Conservation (phyloP, 2,113 vertebrate genomes). For the Mustelus asterias region DNA sequence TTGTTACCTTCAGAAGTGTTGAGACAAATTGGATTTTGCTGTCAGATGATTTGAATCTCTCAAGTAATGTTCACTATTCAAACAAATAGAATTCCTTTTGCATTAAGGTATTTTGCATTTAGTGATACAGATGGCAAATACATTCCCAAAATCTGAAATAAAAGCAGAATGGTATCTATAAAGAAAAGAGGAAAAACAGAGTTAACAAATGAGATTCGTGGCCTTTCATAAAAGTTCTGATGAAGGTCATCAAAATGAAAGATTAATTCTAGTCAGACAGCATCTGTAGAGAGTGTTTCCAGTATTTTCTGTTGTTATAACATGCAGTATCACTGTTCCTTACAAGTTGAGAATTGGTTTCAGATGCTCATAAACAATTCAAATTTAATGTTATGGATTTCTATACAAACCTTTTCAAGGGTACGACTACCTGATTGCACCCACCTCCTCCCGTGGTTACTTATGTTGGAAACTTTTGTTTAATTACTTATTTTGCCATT, state of each 20-base stretch:
- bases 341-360: not conserved
- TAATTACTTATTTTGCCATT: not conserved
- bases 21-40: not conserved
- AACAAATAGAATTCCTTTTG: not conserved
- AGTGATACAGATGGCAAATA: not conserved
- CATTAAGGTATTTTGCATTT: not conserved
- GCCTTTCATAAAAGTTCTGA: not conserved
- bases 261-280: not conserved
- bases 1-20: not conserved
- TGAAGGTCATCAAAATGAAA: not conserved
- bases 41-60: not conserved
- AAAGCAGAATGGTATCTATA: not conserved
- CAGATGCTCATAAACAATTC: not conserved
- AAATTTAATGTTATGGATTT: not conserved
- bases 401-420: not conserved
- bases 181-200: not conserved
- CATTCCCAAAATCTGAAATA: not conserved
- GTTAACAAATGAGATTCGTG: not conserved
- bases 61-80: not conserved
- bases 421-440: not conserved
- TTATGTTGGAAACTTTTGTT: not conserved
- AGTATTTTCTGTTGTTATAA: not conserved
- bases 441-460: not conserved
- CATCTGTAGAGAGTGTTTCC: not conserved
- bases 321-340: not conserved